Evolutionary conservation across 2,113 vertebrate species (phyloP), one percentile per base, ranked within the genome.

Genomic region (Dinomys branickii): DNA sequence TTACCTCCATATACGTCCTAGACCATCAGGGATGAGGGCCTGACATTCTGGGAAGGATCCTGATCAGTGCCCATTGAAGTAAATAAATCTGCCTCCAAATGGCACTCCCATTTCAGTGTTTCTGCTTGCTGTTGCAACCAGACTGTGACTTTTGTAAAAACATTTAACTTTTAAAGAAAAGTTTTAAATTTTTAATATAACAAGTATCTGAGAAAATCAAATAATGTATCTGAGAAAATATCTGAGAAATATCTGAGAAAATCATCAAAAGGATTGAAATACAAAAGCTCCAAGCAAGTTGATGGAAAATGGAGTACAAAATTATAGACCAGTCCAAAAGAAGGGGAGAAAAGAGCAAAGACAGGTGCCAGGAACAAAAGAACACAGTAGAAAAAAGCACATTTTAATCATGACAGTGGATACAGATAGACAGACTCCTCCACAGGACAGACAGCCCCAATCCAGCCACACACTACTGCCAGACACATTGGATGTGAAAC

Each of bases 381-480:
- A 11, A 38, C 52, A 41, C 14, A 10, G 5, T 0, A 13, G 85
- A n/a, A 41, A 73, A 78, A 7, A 35, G 1, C 16, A 41, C 13
- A 3, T 50, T 83, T 47, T 44, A 5, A n/a, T 4, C 3, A 54
- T 2, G 19, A 7, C 5, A 5, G 77, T 2, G 14, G 58, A 2
- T 0, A 3, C 26, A 28, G 5, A 5, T 1, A 44, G 47, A 24
- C 35, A 16, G 38, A 38, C 7, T 4, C 38, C 17, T 59, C 44
- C 65, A 7, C 4, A 26, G 73, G 63, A 16, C 7, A 17, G 17
- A 14, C 38, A 67, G 2, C 7, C 10, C 0, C n/a, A 59, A 2
- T 1, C 30, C 75, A 35, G 38, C 38, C 11, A 4, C 5, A 1
- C 13, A 1, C 0, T 0, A 0, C 7, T 35, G n/a, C n/a, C 6